A percentile compares a stretch with the other conserved stretches of the same genome.
Conservation (phyloP, 2,888 invertebrate species). For the Lithosia quadra region DNA sequence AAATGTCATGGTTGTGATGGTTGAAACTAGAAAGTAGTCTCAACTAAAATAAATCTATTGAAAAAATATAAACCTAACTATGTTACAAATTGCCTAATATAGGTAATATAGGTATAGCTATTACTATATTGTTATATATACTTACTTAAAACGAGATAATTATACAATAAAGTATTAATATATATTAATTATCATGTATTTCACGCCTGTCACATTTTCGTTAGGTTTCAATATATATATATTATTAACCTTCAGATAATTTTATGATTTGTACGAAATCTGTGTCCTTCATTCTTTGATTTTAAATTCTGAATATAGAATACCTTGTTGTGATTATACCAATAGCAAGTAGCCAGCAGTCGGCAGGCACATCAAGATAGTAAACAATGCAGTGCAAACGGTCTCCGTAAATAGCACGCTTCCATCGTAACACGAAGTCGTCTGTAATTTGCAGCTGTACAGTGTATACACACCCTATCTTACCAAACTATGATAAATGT, state of each 20-base stretch:
- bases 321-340: conserved; percentile 44
- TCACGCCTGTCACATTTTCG: neutral
- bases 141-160: neutral
- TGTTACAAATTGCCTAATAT: neutral
- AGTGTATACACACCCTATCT: conserved; percentile 23
- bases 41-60: too few relatives aligned
- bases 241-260: conserved; percentile 39
- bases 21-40: too few relatives aligned
- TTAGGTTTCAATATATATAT: neutral
- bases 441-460: conserved; percentile 25
- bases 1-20: too few relatives aligned
- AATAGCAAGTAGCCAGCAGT: conserved; percentile 57
- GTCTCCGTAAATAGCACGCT: conserved; percentile 72
- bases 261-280: conserved; percentile 44
- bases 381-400: conserved; percentile 74
- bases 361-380: conserved; percentile 60
- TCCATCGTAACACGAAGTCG: conserved; percentile 54
- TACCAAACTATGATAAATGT: conserved; percentile 35
- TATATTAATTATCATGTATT: too few relatives aligned
- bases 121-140: too few relatives aligned
- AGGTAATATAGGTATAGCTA: too few relatives aligned
- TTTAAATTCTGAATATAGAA: conserved; percentile 38
- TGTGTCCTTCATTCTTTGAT: conserved; percentile 49
- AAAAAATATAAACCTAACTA: neutral
- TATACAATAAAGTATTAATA: too few relatives aligned